Evolutionary conservation across 2,797 vertebrate genomes (phyloP).

Genomic region (Ciconia nigra): DNA sequence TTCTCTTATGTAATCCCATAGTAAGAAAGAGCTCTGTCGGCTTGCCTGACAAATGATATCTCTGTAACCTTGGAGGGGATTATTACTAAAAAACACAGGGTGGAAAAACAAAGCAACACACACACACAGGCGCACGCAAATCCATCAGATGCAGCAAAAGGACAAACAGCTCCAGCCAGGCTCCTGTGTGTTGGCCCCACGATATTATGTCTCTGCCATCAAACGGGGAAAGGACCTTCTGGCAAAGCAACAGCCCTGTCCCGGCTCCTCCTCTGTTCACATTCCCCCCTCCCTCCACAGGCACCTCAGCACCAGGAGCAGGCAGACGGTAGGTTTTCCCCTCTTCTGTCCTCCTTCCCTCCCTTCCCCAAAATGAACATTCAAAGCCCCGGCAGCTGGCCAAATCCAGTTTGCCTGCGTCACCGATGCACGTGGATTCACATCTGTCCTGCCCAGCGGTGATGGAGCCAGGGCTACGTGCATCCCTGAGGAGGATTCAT

Average conservation of each 20-base stretch:
- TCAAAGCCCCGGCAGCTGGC: constrained; percentile 47
- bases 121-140: background rate
- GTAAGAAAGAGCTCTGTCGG: constrained; percentile 54
- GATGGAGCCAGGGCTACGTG: constrained; percentile 23
- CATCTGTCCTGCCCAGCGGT: constrained; percentile 49
- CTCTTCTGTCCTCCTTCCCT: background rate
- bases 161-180: background rate
- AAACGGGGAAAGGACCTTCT: background rate
- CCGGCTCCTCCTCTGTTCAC: background rate
- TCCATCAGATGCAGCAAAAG: constrained; percentile 5
- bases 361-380: constrained; percentile 16
- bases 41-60: constrained; percentile 65
- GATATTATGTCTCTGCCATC: background rate
- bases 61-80: constrained; percentile 66
- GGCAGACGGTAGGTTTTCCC: background rate
- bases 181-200: background rate
- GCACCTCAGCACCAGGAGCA: background rate
- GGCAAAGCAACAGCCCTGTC: background rate
- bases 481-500: background rate
- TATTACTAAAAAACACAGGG: constrained; percentile 47
- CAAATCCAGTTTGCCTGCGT: constrained; percentile 58
- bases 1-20: constrained; percentile 69
- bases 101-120: background rate
- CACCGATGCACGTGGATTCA: constrained; percentile 21
- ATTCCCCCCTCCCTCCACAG: background rate